phyloP scores from a whole-genome alignment of 1,140 invertebrate species.

The Anastrepha ludens region DNA sequence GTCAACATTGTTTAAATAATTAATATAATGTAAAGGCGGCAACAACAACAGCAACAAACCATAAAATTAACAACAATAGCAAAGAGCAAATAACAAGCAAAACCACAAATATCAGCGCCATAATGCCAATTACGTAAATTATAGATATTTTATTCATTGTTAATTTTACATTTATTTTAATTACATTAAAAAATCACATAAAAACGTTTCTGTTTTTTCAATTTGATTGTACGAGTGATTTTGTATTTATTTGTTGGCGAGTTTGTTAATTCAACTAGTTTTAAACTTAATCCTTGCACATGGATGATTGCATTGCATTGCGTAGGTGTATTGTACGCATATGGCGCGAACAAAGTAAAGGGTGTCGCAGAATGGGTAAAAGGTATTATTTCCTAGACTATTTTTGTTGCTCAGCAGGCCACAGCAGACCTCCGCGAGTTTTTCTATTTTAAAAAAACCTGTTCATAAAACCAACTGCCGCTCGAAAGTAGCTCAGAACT shows the following conservation, averaged over 20 bases:
- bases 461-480: no score
- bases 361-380: neutral
- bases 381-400: no score
- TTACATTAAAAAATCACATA: conserved; percentile 29
- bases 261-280: conserved; percentile 3
- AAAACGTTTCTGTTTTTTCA: neutral
- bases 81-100: neutral
- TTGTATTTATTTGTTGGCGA: conserved; percentile 2
- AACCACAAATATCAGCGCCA: conserved; percentile 47
- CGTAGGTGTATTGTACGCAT: neutral
- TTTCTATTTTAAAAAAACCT: no score
- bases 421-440: no score
- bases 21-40: conserved; percentile 18
- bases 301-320: neutral
- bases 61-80: neutral
- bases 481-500: no score
- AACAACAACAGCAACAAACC: neutral
- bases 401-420: no score
- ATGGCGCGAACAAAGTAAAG: neutral
- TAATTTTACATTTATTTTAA: conserved; percentile 52
- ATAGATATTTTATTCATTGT: conserved; percentile 49
- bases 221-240: neutral
- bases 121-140: conserved; percentile 49
- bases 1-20: conserved; percentile 43
- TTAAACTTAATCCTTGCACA: neutral